Evolutionary conservation across 2,113 vertebrate genomes (phyloP).

Genomic region (Engraulis encrasicolus): DNA sequence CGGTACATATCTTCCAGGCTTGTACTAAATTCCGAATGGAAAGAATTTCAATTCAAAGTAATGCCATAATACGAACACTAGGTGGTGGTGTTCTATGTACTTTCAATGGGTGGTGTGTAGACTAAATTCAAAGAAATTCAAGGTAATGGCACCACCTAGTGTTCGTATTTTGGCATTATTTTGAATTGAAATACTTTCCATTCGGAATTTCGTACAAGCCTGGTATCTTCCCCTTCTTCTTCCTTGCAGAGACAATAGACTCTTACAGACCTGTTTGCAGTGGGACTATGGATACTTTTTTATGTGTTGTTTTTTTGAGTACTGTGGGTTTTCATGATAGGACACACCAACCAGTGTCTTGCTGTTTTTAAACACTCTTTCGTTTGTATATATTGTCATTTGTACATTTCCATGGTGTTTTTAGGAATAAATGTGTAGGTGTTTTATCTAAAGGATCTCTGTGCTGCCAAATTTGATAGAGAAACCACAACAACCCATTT

Average conservation of each 20-base stretch:
- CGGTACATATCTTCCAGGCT: too few species aligned
- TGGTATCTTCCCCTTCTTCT: background rate
- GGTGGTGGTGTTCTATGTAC: too few species aligned
- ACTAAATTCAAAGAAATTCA: too few species aligned
- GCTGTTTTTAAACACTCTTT: background rate
- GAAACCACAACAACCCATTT: background rate
- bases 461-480: background rate
- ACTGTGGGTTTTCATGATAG: background rate
- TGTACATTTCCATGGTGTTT: slow-evolving; percentile 17
- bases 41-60: too few species aligned
- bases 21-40: too few species aligned
- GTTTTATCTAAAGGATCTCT: slow-evolving; percentile 7
- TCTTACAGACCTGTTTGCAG: background rate
- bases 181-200: too few species aligned
- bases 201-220: too few species aligned
- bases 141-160: too few species aligned
- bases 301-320: background rate
- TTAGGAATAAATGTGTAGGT: slow-evolving; percentile 44
- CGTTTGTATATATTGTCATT: background rate
- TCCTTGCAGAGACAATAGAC: background rate
- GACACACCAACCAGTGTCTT: background rate
- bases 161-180: too few species aligned
- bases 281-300: background rate
- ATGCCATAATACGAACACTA: too few species aligned
- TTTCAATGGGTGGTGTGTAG: too few species aligned